These are phyloP conservation scores for Epinotia ramella DNA, from an alignment of 2,888 invertebrate species.

Conservation along the genomic window DNA sequence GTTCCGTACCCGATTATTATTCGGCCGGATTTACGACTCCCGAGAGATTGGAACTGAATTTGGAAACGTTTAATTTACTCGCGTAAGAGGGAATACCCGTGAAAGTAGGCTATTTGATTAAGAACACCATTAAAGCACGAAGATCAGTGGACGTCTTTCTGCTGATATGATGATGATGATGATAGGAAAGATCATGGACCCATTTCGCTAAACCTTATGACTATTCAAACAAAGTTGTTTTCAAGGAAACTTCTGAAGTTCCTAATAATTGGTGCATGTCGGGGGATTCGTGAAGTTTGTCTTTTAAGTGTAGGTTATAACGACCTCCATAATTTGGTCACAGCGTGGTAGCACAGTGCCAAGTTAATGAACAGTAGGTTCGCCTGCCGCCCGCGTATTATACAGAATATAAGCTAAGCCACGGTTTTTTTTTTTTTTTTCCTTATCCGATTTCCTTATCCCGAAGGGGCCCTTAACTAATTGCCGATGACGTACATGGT, in stretches of 20 bases:
- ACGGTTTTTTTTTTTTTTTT: too few species aligned
- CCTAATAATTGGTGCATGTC: slow-evolving; percentile 42
- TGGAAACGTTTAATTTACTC: slow-evolving; percentile 18
- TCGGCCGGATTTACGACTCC: slow-evolving; percentile 32
- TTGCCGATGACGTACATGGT: too few species aligned
- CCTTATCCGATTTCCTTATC: too few species aligned
- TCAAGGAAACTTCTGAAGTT: slow-evolving; percentile 27
- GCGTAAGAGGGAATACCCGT: neutral
- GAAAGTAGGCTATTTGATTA: neutral
- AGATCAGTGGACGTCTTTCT: too few species aligned
- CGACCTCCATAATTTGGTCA: slow-evolving; percentile 42
- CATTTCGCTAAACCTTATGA: too few species aligned
- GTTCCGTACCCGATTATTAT: slow-evolving; percentile 37
- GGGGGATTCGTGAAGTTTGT: slow-evolving; percentile 31
- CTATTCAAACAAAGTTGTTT: too few species aligned
- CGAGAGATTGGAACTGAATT: slow-evolving; percentile 6
- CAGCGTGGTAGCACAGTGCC: slow-evolving; percentile 7
- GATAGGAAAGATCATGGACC: too few species aligned
- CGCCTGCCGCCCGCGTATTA: too few species aligned
- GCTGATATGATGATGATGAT: too few species aligned
- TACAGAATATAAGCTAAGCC: too few species aligned
- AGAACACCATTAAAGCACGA: too few species aligned
- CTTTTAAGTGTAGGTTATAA: slow-evolving; percentile 38
- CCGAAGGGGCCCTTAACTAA: too few species aligned
- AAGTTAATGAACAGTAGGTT: slow-evolving; percentile 7